Conservation (phyloP, 2,797 vertebrate species). For the Eulemur coronatus region DNA sequence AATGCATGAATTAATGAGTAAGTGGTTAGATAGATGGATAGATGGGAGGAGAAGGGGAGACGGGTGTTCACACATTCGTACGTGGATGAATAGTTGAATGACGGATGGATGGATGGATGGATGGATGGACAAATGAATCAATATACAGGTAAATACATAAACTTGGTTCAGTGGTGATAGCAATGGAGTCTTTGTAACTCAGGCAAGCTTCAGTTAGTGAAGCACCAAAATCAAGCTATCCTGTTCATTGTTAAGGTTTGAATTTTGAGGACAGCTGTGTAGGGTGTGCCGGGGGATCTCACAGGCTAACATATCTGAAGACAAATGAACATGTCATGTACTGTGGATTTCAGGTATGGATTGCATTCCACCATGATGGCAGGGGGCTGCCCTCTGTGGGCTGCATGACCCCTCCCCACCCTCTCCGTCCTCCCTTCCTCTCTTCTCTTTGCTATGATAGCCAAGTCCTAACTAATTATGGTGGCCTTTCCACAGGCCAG, state of each 20-base stretch:
- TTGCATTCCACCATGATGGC: neutral
- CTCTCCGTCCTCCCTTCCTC: neutral
- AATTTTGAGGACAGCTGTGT: neutral
- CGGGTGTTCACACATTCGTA: neutral
- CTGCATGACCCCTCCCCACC: neutral
- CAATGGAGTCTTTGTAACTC: neutral
- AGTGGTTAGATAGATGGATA: neutral
- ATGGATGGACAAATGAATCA: neutral
- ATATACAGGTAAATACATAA: neutral
- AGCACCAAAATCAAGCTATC: neutral
- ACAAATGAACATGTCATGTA: neutral
- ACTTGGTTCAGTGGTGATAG: neutral
- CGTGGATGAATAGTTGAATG: neutral
- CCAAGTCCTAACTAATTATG: conserved; percentile 26
- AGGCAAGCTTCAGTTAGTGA: neutral
- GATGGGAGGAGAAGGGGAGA: neutral
- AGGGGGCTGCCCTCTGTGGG: neutral
- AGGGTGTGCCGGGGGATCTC: neutral
- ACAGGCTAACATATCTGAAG: neutral
- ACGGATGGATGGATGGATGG: neutral
- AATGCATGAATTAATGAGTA: neutral
- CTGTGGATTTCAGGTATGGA: neutral
- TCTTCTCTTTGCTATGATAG: neutral
- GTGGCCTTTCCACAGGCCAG: neutral
- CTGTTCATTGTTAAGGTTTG: neutral